phyloP scores from a whole-genome alignment of 2,113 vertebrate species.

The Parus major region DNA sequence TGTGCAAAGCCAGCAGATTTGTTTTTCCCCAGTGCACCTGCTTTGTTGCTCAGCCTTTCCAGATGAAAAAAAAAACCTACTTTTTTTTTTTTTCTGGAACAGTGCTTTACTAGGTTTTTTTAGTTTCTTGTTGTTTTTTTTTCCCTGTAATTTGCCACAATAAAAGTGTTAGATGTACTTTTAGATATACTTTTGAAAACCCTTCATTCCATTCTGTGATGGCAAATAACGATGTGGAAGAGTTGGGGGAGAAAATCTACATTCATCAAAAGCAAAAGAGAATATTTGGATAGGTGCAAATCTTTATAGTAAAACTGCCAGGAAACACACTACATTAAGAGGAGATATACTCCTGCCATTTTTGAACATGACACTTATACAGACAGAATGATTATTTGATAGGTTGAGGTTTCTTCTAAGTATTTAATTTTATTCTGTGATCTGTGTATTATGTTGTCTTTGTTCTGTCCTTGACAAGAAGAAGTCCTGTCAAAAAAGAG shows the following conservation, averaged over 20 bases:
- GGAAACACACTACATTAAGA: not conserved
- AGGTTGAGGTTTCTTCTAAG: not conserved
- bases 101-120: not conserved
- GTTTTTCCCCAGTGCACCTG: conserved; percentile 42
- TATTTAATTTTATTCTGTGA: not conserved
- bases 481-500: not conserved
- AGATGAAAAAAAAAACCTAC: not conserved
- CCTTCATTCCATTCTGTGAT: not conserved
- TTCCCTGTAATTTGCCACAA: not conserved
- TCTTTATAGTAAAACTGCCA: not conserved
- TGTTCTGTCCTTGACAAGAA: not conserved
- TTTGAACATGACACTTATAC: not conserved
- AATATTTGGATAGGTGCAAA: conserved; percentile 11
- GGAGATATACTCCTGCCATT: not conserved
- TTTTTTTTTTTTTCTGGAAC: not conserved
- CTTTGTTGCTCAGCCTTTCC: conserved; percentile 21
- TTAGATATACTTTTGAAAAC: not conserved
- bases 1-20: conserved; percentile 49
- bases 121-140: not conserved
- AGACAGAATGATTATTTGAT: not conserved
- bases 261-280: not conserved
- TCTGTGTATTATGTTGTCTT: not conserved
- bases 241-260: not conserved
- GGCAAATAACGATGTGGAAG: not conserved
- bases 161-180: not conserved